Evolutionary conservation across 1,140 invertebrate species (phyloP).

Genomic region (Belonocnema kinseyi): DNA sequence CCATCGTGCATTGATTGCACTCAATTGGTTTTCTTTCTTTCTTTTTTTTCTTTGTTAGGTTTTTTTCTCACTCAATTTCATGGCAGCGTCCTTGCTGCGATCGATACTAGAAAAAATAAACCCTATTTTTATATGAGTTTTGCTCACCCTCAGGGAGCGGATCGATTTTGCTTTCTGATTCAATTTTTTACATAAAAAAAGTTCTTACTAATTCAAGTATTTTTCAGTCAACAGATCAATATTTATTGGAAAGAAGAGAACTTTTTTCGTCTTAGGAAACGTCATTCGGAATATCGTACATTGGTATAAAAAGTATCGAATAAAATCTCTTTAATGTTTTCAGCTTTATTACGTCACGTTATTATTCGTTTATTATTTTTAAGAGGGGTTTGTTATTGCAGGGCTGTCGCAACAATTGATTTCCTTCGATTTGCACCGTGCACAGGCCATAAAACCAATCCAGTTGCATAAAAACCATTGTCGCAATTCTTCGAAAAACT

Average conservation of each 20-base stretch:
- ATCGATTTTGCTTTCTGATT: slow-evolving; percentile 7
- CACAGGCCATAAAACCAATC: slow-evolving; percentile 13
- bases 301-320: slow-evolving; percentile 4
- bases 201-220: neutral
- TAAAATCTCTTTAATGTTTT: neutral
- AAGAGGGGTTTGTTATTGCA: neutral
- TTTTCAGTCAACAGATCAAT: neutral
- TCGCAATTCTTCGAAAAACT: neutral
- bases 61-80: neutral
- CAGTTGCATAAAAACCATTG: slow-evolving; percentile 8
- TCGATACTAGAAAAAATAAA: slow-evolving; percentile 2
- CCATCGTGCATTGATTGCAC: neutral
- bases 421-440: slow-evolving; percentile 6
- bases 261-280: neutral
- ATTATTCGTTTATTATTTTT: slow-evolving; percentile 16
- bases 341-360: neutral
- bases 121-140: slow-evolving; percentile 21
- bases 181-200: neutral
- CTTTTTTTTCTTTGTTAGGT: neutral
- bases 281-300: neutral
- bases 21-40: neutral
- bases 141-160: neutral
- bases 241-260: neutral
- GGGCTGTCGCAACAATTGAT: slow-evolving; percentile 2
- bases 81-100: neutral